phyloP scores from a whole-genome alignment of 2,797 vertebrate genomes.

The Cryptoprocta ferox region DNA sequence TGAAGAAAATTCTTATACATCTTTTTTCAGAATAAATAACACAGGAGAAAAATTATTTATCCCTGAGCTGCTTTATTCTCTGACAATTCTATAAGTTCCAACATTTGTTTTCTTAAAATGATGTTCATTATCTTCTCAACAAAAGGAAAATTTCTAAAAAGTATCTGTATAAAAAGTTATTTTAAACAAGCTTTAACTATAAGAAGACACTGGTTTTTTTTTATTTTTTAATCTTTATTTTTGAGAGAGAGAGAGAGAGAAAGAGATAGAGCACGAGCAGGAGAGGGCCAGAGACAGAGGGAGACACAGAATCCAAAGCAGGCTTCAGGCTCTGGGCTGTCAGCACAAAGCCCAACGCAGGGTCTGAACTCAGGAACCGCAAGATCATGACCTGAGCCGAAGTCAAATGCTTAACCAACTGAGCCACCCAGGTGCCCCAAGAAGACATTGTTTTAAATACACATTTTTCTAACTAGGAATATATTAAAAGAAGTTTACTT shows the following conservation, averaged over 20 bases:
- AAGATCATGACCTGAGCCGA: too few relatives aligned
- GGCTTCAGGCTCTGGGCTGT: too few relatives aligned
- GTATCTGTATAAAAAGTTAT: not conserved
- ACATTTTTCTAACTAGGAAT: slow-evolving; percentile 43
- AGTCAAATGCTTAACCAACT: too few relatives aligned
- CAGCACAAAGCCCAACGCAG: too few relatives aligned
- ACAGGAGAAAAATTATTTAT: slow-evolving; percentile 17
- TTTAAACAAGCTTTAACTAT: slow-evolving; percentile 10
- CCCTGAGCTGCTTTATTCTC: not conserved
- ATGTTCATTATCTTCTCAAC: not conserved
- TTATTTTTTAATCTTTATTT: too few relatives aligned
- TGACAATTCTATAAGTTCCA: not conserved
- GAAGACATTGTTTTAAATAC: slow-evolving; percentile 48
- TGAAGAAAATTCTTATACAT: not conserved
- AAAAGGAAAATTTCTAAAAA: slow-evolving; percentile 4
- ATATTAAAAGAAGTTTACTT: slow-evolving; percentile 61
- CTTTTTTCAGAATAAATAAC: slow-evolving; percentile 29
- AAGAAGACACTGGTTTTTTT: not conserved
- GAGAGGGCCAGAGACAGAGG: too few relatives aligned
- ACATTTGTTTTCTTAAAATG: slow-evolving; percentile 15
- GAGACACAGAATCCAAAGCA: too few relatives aligned
- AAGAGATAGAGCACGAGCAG: too few relatives aligned
- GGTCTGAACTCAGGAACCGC: too few relatives aligned
- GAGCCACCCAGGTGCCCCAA: not conserved
- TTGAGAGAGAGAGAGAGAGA: too few relatives aligned